These are phyloP conservation scores for Drosophila phalerata DNA, from an alignment of 2,888 invertebrate genomes.

Conservation along the genomic window DNA sequence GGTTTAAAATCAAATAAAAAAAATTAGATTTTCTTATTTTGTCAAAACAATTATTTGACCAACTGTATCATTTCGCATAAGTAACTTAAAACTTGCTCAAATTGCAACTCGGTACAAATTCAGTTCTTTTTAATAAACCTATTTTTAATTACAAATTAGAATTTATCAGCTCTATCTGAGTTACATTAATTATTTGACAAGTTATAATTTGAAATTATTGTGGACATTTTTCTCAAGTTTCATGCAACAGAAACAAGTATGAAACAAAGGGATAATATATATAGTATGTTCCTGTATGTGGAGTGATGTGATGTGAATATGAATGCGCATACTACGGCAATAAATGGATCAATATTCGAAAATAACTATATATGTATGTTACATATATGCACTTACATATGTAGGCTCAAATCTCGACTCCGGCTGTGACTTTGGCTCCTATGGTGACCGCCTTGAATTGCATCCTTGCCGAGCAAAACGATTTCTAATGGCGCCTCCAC, in stretches of 20 bases:
- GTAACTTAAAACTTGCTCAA: not conserved
- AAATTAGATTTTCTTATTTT: not conserved
- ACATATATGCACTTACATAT: not conserved
- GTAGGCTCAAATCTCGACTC: constrained; percentile 12
- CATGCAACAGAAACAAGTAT: not conserved
- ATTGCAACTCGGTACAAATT: not conserved
- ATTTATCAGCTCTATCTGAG: not conserved
- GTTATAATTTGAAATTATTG: not conserved
- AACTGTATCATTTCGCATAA: not conserved
- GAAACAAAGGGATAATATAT: not conserved
- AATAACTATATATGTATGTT: constrained; percentile 9
- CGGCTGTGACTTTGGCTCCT: constrained; percentile 14
- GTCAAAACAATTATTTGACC: not conserved
- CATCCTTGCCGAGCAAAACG: constrained; percentile 67
- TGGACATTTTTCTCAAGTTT: not conserved
- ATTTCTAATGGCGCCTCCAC: constrained; percentile 74
- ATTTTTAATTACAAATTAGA: not conserved
- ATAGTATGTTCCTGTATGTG: not conserved
- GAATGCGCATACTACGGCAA: constrained; percentile 6
- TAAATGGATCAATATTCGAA: constrained; percentile 32
- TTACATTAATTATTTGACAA: constrained; percentile 6
- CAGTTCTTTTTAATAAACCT: not conserved
- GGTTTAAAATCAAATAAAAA: too few species aligned
- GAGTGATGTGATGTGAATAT: not conserved
- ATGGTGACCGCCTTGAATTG: constrained; percentile 42